Base-by-base conservation (phyloP, 2,113 vertebrate genomes). In the Stigmatopora nigra region DNA sequence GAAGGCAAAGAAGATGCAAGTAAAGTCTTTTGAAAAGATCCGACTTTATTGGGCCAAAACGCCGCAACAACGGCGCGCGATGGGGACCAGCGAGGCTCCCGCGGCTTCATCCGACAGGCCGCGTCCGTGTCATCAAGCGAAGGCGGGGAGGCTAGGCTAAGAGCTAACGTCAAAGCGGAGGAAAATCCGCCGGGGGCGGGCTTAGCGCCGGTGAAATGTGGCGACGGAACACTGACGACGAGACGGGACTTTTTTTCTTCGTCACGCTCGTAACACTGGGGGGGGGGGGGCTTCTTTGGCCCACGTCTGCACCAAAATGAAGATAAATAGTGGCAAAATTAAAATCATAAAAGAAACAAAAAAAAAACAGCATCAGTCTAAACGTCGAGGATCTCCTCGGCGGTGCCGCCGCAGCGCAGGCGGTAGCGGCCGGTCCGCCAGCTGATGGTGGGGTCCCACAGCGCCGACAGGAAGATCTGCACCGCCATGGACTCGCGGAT, bases 401-500 rank as follows among this genome's bases (percentile, higher is more conserved):
- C 97, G 0, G 96, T 99, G 67, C 97, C 97, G 38, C 97, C 97
- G 22, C 96, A 99, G 76, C 96, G 95, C 70, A 98, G 86, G 7
- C 96, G 90, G 84, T 98, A 98, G 31, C 95, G 94, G 9, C 96
- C 95, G 7, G 95, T 97, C 82, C 97, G 92, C 97, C 97, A 99
- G 90, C 95, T 96, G 87, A 99, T 98, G 0, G 95, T 98, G 7
- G 96, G 96, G 82, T 98, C 96, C 94, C 96, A 98, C 53, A 99
- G 89, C 13, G 97, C 97, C 2, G 96, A 98, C n/a, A 98, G 84
- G 88, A 99, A 99, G 81, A 99, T 99, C 86, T 97, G 96, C 78
- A 99, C 93, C 1, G 94, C 94, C 95, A 99, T 96, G 14, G 97
- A 98, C 89, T 99, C 97, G 31, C 97, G 85, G 90, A 99, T 98